Evolutionary conservation across 2,888 invertebrate species (phyloP).

Genomic region (Orchesella flavescens): DNA sequence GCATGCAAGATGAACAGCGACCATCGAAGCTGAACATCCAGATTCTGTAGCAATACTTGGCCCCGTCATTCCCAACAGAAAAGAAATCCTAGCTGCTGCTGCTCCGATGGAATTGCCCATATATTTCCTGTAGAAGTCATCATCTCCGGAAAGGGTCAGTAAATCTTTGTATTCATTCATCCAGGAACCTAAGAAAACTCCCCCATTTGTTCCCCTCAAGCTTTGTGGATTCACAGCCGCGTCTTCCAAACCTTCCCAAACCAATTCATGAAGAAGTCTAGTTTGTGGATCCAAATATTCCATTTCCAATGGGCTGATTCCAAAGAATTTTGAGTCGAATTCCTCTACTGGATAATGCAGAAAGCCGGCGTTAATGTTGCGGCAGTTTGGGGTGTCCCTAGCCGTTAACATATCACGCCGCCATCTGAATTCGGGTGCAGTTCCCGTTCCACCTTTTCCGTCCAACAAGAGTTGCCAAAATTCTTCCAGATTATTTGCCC

Average conservation of each 20-base stretch:
- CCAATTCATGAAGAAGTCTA: background rate
- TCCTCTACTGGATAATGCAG: constrained; percentile 9
- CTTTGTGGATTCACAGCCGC: background rate
- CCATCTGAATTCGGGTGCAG: no score
- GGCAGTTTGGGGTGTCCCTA: no score
- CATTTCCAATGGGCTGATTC: background rate
- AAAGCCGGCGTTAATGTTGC: background rate
- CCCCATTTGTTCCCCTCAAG: background rate
- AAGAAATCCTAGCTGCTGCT: background rate
- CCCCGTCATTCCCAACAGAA: constrained; percentile 26
- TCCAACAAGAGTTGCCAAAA: no score
- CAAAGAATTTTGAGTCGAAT: constrained; percentile 27
- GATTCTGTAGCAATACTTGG: constrained; percentile 43
- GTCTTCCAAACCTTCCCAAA: background rate
- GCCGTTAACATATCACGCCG: no score
- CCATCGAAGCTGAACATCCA: constrained; percentile 59
- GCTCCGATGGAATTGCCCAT: background rate
- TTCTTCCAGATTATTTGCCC: constrained; percentile 8
- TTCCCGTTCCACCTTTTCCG: no score
- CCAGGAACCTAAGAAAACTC: background rate
- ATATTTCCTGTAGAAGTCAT: background rate
- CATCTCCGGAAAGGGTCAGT: background rate
- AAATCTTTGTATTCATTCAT: background rate
- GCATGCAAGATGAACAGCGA: constrained; percentile 53
- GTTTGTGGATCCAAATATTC: background rate